Percentiles rank a stretch among this genome's conserved stretches.
phyloP scores from a whole-genome alignment of 2,888 invertebrate genomes.

The Leuctra nigra region DNA sequence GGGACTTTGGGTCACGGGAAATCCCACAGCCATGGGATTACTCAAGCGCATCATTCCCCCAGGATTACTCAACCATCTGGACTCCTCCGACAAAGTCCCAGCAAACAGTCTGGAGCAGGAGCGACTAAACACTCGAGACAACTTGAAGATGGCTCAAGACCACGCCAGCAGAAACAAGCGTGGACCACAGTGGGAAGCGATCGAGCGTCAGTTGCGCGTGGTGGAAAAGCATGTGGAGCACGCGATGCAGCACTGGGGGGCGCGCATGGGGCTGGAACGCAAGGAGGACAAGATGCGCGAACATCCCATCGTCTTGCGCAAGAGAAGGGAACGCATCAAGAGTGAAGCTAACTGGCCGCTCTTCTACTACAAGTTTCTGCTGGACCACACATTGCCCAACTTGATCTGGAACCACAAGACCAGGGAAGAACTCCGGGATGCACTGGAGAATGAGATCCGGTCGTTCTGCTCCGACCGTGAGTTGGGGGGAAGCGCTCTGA shows the following conservation, averaged over 20 bases:
- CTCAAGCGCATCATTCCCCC: slow-evolving; percentile 68
- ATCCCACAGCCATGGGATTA: slow-evolving; percentile 82
- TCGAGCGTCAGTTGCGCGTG: slow-evolving; percentile 64
- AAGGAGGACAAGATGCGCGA: slow-evolving; percentile 54
- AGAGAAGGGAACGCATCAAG: slow-evolving; percentile 82
- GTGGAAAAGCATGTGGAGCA: slow-evolving; percentile 79
- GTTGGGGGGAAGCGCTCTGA: slow-evolving; percentile 66
- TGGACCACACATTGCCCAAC: slow-evolving; percentile 92
- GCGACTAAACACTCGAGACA: slow-evolving; percentile 76
- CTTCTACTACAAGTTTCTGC: slow-evolving; percentile 92
- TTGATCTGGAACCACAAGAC: slow-evolving; percentile 99
- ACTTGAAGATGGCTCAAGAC: slow-evolving; percentile 88
- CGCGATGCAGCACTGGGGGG: slow-evolving; percentile 67
- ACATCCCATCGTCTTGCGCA: slow-evolving; percentile 84
- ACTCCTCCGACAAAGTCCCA: slow-evolving; percentile 79
- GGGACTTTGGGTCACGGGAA: slow-evolving; percentile 93
- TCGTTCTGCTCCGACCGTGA: slow-evolving; percentile 88
- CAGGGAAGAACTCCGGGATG: slow-evolving; percentile 86
- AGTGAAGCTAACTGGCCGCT: slow-evolving; percentile 84
- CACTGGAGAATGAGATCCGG: slow-evolving; percentile 87
- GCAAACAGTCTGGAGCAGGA: slow-evolving; percentile 63
- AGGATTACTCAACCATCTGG: slow-evolving; percentile 77
- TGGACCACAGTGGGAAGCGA: slow-evolving; percentile 62
- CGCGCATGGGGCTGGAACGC: slow-evolving; percentile 48
- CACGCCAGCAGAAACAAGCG: slow-evolving; percentile 60